Percentiles rank a stretch among this genome's conserved stretches.
Evolutionary conservation across 1,140 invertebrate species (phyloP).

Genomic region (Lepidurus arcticus): DNA sequence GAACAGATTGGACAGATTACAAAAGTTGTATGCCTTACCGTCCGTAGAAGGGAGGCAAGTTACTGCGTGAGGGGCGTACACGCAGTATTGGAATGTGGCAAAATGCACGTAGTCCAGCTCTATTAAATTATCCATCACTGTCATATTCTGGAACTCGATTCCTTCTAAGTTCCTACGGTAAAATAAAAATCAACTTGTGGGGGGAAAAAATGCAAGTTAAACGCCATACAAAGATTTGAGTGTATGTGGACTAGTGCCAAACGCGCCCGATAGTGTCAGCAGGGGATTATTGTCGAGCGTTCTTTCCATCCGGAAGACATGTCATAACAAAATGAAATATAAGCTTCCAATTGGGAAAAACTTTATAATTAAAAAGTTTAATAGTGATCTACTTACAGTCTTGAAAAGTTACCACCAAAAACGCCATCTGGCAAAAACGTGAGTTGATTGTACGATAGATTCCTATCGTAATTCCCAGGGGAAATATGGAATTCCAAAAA

Average conservation of each 20-base stretch:
- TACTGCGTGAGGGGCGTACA: constrained; percentile 27
- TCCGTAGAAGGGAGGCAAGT: constrained; percentile 34
- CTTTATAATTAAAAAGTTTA: no score
- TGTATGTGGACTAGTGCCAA: constrained; percentile 1
- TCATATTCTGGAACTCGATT: constrained; percentile 44
- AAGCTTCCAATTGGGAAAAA: no score
- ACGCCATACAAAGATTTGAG: constrained; percentile 31
- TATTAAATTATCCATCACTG: constrained; percentile 49
- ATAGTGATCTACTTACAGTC: not conserved
- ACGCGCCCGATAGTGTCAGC: not conserved
- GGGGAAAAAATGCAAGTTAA: not conserved
- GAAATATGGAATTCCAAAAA: no score
- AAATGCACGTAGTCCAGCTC: constrained; percentile 50
- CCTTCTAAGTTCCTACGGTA: constrained; percentile 40
- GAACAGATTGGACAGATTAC: not conserved
- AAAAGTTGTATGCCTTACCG: constrained; percentile 28
- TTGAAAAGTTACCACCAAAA: not conserved
- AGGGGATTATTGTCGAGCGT: not conserved
- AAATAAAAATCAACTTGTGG: constrained; percentile 3
- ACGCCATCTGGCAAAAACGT: not conserved
- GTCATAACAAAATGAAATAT: no score
- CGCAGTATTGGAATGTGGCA: constrained; percentile 34
- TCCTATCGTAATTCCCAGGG: not conserved
- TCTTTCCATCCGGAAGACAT: not conserved
- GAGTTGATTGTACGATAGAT: not conserved